Conservation (phyloP, 2,113 vertebrate species). For the Colinus virginianus region DNA sequence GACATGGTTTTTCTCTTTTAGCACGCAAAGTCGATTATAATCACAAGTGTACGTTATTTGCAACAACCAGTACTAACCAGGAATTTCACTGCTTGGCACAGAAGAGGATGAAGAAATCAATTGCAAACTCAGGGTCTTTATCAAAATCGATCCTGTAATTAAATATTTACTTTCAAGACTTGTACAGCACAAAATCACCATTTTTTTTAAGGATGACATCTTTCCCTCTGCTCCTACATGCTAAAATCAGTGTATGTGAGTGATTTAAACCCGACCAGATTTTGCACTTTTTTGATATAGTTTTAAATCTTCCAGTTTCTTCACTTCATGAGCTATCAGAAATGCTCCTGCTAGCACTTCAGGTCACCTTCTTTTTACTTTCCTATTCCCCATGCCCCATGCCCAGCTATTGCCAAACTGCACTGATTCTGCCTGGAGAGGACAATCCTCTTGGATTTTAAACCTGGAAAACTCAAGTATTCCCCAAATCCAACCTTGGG, state of each 20-base stretch:
- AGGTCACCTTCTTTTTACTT: neutral
- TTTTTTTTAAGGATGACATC: neutral
- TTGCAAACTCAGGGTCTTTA: neutral
- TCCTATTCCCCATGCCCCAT: neutral
- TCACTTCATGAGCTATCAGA: neutral
- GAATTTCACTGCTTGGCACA: neutral
- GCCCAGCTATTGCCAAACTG: neutral
- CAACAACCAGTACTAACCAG: neutral
- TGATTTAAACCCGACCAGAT: neutral
- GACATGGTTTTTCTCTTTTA: neutral
- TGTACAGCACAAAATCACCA: neutral
- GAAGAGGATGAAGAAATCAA: constrained; percentile 1
- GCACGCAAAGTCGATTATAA: neutral
- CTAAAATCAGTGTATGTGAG: neutral
- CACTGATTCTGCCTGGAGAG: neutral
- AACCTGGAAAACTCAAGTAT: constrained; percentile 18
- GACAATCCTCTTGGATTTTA: neutral
- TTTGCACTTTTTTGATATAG: neutral
- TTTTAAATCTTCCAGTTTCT: neutral
- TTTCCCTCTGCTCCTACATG: neutral
- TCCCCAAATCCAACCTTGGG: neutral
- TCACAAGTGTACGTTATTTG: neutral
- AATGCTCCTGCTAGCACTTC: neutral
- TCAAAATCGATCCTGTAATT: neutral
- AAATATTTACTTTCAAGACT: constrained; percentile 14